Evolutionary conservation across 1,140 invertebrate genomes (phyloP), one percentile per base, ranked within the genome.

Genomic region (Leptinotarsa texana): DNA sequence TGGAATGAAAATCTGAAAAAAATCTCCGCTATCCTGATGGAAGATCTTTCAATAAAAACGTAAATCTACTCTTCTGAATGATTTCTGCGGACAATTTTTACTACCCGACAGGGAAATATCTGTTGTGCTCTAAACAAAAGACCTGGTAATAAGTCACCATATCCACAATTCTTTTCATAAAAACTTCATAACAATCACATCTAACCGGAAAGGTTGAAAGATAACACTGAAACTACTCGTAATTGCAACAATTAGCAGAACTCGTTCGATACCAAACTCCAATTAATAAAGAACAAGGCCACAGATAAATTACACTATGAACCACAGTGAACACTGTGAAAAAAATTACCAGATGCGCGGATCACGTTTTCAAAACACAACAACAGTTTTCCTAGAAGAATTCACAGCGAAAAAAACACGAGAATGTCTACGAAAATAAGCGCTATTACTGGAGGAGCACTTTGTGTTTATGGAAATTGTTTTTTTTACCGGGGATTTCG

Each of bases 221-320:
- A 57, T 57, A 57, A 57, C 17, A 57, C 15, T 57, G n/a, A 57
- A 17, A n/a, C 51, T 57, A n/a, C 13, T 17, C 13, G 4, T 57
- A 15, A 57, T 57, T 57, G 6, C 15, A 57, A 18, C 51, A 57
- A 57, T 57, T 57, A 57, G n/a, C n/a, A 15, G n/a, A 57, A 57
- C 51, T 57, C 51, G 51, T 57, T 57, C n/a, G 51, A 57, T 57
- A 57, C 51, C n/a, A 15, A 57, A 18, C 51, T 57, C 51, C 51
- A 17, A 57, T 57, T 57, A 18, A 42, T 42, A 42, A 57, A 57
- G n/a, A 57, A 57, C 51, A 57, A 57, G 51, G 51, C 51, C 51
- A 57, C 51, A 57, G 51, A 57, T 17, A 57, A 57, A 57, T 57
- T 18, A 57, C 51, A 57, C 51, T 57, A 17, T 57, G 51, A 57